A percentile compares a stretch with the other conserved stretches of the same genome.
Conservation (phyloP, 2,113 vertebrate genomes). For the Lepisosteus oculatus region DNA sequence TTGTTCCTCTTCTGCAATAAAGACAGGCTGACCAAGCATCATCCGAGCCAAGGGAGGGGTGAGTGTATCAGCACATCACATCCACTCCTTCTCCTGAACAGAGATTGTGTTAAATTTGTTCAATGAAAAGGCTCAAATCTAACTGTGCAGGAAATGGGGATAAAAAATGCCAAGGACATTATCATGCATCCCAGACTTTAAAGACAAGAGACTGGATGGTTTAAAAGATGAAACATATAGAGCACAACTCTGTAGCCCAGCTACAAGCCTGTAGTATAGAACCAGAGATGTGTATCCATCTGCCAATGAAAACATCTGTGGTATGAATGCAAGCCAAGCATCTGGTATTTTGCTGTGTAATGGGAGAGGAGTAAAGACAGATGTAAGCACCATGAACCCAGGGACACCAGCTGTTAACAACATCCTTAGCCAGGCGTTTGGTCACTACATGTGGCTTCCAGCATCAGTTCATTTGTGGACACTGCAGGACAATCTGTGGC, state of each 20-base stretch:
- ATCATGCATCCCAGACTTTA: no score
- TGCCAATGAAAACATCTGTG: no score
- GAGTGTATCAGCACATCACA: neutral
- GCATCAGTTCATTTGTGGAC: neutral
- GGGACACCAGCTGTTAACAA: neutral
- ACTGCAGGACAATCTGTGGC: no score
- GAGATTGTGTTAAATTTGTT: neutral
- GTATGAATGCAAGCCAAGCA: neutral
- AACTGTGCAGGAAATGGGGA: neutral
- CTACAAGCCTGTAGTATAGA: neutral
- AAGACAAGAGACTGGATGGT: no score
- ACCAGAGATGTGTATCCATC: neutral
- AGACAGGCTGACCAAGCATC: neutral
- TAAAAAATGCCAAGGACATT: constrained; percentile 6
- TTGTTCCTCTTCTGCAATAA: no score
- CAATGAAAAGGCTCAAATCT: neutral
- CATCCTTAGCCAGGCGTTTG: neutral
- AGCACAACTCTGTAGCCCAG: neutral
- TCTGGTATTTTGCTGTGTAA: constrained; percentile 1
- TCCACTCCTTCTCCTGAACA: neutral
- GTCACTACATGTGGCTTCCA: neutral
- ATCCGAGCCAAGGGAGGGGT: neutral
- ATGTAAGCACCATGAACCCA: neutral
- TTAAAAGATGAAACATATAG: no score
- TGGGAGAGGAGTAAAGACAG: neutral